Base-by-base conservation (phyloP, 2,888 invertebrate species). In the Lordiphosa fenestrarum region DNA sequence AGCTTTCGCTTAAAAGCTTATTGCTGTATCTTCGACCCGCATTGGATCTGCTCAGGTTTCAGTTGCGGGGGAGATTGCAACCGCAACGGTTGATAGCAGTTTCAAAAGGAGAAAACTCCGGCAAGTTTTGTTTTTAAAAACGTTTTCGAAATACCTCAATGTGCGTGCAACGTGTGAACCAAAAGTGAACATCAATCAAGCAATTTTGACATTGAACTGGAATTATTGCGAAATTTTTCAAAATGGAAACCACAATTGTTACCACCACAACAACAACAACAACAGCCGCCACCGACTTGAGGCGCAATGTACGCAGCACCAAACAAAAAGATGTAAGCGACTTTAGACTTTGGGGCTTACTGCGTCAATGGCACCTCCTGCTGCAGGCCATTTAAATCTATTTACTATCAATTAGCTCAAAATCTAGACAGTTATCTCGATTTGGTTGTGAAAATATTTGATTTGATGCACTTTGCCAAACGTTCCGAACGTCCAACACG, bases 191-290 rank as follows among this genome's bases (percentile, higher is more conserved):
- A 10, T 30, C 3, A 30, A 30, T 30, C 30, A 30, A 30, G 7
- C 30, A 3, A 30, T 3, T 30, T 30, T 30, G 30, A 30, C 30
- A 30, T 30, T 30, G 30, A 46, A 46, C 46, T 36, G 46, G 6
- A 30, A 44, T 44, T 10, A 12, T n/a, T 50, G 6, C 3, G 9
- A 38, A 47, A 44, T 46, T 50, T 50, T 59, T 65, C 41, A 35
- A 66, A 67, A 61, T 85, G 86, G 84, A 85, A 70, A 71, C 72
- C 35, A 78, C 81, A 42, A 71, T 84, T 57, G 66, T 78, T 52
- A 84, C 83, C 7, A 81, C 84, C 10, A 83, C 80, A 13, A 76
- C 75, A 54, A 77, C 77, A 33, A 71, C 75, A 13, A 66, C 76
- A 15, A 15, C n/a, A n/a, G n/a, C 1, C 15, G 15, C 1, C 37